Conservation (phyloP, 2,797 vertebrate genomes). For the Mormyrops attenuatus region DNA sequence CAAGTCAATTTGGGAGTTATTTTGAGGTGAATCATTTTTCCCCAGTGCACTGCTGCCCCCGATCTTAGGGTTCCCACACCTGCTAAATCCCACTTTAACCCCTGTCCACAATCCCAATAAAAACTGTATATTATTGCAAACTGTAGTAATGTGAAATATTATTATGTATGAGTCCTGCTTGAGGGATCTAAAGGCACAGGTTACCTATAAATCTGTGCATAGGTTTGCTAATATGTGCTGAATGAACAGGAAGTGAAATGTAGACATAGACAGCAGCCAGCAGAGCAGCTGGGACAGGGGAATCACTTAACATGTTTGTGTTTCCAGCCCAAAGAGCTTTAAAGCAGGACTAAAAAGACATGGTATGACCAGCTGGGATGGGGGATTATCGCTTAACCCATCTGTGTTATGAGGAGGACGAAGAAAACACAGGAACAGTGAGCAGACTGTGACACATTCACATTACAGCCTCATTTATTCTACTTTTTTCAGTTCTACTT, state of each 20-base stretch:
- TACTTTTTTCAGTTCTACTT: slow-evolving; percentile 43
- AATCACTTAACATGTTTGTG: slow-evolving; percentile 1
- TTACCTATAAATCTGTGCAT: background rate
- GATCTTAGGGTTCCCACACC: background rate
- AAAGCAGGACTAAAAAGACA: background rate
- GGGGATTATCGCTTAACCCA: background rate
- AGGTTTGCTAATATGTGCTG: background rate
- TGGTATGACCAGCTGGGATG: background rate
- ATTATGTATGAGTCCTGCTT: background rate
- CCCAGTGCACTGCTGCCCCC: background rate
- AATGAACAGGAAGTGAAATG: background rate
- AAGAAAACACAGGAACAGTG: background rate
- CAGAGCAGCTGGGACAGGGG: background rate
- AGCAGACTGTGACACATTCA: background rate
- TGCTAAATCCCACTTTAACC: background rate
- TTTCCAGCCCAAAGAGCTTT: background rate
- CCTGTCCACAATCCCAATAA: background rate
- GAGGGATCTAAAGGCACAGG: background rate
- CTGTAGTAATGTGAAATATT: background rate
- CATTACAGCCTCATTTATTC: slow-evolving; percentile 41
- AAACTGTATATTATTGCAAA: background rate
- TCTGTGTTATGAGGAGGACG: background rate
- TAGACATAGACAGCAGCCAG: background rate
- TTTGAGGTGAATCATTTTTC: background rate
- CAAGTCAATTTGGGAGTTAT: background rate